Conservation (phyloP, 64 coral and sea anemone genomes). For the Montipora capricornis region DNA sequence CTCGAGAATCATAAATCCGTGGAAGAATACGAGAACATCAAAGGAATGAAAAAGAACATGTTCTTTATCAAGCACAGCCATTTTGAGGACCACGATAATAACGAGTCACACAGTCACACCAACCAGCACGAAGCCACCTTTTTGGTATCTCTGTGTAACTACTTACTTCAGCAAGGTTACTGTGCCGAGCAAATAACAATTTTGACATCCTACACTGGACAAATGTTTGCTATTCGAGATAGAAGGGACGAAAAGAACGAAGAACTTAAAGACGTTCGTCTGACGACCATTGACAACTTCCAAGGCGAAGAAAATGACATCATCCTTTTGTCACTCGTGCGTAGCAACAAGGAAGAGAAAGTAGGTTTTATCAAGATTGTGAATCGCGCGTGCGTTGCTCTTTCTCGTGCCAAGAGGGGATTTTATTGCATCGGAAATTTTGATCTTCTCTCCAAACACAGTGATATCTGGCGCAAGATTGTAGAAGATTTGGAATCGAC, state of each 20-base stretch:
- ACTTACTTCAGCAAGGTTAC: slow-evolving; percentile 85
- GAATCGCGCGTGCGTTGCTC: slow-evolving; percentile 90
- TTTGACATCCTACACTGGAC: slow-evolving; percentile 84
- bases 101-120: slow-evolving; percentile 68
- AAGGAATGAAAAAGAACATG: slow-evolving; percentile 78
- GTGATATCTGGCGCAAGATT: slow-evolving; percentile 85
- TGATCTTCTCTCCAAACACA: slow-evolving; percentile 59
- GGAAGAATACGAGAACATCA: slow-evolving; percentile 68
- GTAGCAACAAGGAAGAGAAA: slow-evolving; percentile 77
- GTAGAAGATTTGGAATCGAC: slow-evolving; percentile 23
- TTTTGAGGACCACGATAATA: slow-evolving; percentile 26
- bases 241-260: not conserved
- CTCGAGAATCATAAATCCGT: slow-evolving; percentile 71
- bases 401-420: slow-evolving; percentile 87
- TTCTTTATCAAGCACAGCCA: slow-evolving; percentile 80
- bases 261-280: slow-evolving; percentile 11
- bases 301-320: slow-evolving; percentile 96
- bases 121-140: slow-evolving; percentile 85
- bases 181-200: slow-evolving; percentile 66
- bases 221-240: slow-evolving; percentile 83
- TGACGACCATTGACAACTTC: slow-evolving; percentile 89
- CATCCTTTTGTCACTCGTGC: slow-evolving; percentile 85
- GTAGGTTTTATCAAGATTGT: slow-evolving; percentile 77
- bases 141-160: slow-evolving; percentile 73
- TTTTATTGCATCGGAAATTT: slow-evolving; percentile 93